These are phyloP conservation scores for Ochotona curzoniae DNA, from an alignment of 2,113 vertebrate species.

Conservation along the genomic window DNA sequence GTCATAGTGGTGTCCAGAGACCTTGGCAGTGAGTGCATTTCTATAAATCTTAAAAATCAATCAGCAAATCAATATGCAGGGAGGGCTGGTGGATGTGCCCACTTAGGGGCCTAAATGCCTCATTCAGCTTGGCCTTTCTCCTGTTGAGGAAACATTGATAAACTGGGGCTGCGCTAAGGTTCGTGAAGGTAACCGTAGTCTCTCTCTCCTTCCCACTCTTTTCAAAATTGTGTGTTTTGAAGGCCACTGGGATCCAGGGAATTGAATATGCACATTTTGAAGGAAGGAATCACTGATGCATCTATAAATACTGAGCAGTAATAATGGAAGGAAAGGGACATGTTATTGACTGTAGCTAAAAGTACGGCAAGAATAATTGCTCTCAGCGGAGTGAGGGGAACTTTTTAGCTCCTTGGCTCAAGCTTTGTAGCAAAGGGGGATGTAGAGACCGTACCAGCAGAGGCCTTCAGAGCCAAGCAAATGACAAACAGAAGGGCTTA, in stretches of 20 bases:
- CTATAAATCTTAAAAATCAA: conserved; percentile 81
- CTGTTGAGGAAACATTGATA: conserved; percentile 62
- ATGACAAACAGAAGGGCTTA: conserved; percentile 8
- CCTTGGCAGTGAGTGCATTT: conserved; percentile 70
- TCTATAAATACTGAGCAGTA: conserved; percentile 49
- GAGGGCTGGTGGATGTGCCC: conserved; percentile 50
- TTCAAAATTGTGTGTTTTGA: conserved; percentile 48
- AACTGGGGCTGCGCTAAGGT: not conserved
- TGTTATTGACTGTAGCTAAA: conserved; percentile 39
- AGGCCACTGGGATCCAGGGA: conserved; percentile 17
- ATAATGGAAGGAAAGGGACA: conserved; percentile 48
- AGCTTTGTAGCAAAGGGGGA: conserved; percentile 16
- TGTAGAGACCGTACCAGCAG: not conserved
- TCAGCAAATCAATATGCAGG: conserved; percentile 67
- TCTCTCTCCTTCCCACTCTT: conserved; percentile 24
- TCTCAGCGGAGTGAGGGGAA: not conserved
- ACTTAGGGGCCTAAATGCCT: conserved; percentile 61
- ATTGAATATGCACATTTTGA: conserved; percentile 52
- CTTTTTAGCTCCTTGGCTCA: conserved; percentile 12
- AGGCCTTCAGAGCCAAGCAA: conserved; percentile 1
- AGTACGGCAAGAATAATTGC: conserved; percentile 20
- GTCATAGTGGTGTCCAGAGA: conserved; percentile 53
- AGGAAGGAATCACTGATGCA: conserved; percentile 50
- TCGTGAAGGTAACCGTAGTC: conserved; percentile 29
- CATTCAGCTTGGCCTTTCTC: conserved; percentile 39